Evolutionary conservation across 1,140 invertebrate genomes (phyloP), one percentile per base, ranked within the genome.

Genomic region (Phenacoccus solenopsis): DNA sequence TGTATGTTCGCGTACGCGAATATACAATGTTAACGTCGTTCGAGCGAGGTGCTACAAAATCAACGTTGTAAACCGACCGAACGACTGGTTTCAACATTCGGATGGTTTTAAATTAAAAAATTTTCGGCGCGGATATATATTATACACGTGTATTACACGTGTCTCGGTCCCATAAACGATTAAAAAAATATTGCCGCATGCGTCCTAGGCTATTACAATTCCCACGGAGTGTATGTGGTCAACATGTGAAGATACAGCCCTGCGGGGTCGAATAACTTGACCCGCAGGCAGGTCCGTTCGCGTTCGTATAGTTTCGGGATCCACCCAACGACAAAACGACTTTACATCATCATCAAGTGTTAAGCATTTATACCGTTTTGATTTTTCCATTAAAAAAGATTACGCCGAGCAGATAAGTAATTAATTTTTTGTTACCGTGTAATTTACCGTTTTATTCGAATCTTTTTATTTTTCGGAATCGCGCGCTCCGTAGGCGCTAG

Each of bases 331-430:
- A 64, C 59, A 64, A 64, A 64, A 64, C 59, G 25, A 64, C 59
- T 64, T 64, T 64, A 64, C 59, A 64, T 64, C 59, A 64, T 64
- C 59, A 64, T 64, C 59, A 64, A 64, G 38, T 49, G 38, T 49
- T 49, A 49, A 49, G 20, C 13, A 49, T 49, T 16, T 49, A 49
- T 49, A 16, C 38, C 20, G 38, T 49, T 49, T 49, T 49, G 38
- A 49, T 4, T 49, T 49, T 49, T 49, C 38, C 38, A 49, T 49
- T 49, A 49, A 49, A 32, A 49, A 49, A 49, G 38, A 49, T 49
- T 49, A 49, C 20, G 2, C 13, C 20, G 20, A 5, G 30, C 30
- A 16, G 38, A 49, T 49, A 49, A 49, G 38, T 49, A 49, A 49
- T 49, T 49, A 49, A 49, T 49, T 49, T 49, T 16, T 49, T n/a